These are phyloP conservation scores for Paramisgurnus dabryanus DNA, from an alignment of 2,113 vertebrate genomes.

Conservation along the genomic window DNA sequence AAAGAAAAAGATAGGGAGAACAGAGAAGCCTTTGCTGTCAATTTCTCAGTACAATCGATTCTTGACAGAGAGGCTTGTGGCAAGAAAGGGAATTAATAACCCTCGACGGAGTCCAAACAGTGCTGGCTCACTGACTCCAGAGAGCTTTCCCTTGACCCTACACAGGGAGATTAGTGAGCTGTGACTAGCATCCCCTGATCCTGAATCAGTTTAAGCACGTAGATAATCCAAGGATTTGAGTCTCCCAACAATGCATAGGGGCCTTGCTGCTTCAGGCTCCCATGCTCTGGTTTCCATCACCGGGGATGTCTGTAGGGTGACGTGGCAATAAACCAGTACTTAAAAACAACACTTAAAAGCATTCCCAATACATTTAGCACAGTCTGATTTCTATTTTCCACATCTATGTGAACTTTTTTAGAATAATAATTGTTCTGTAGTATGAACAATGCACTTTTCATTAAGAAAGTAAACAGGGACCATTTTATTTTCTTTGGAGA, in stretches of 20 bases:
- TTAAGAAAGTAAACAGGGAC: not conserved
- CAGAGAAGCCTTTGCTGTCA: conserved; percentile 33
- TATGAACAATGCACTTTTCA: too few relatives aligned
- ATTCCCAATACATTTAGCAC: not conserved
- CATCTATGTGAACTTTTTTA: not conserved
- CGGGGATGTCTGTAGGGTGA: conserved; percentile 25
- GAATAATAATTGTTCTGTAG: not conserved
- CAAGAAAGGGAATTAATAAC: conserved; percentile 56
- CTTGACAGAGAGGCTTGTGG: conserved; percentile 47
- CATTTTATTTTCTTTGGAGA: not conserved
- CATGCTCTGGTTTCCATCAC: conserved; percentile 25
- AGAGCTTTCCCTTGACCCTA: conserved; percentile 49
- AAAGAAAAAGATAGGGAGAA: conserved; percentile 23
- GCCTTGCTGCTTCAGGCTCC: conserved; percentile 23
- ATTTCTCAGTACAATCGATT: conserved; percentile 54
- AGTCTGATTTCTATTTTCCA: not conserved
- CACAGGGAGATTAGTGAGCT: conserved; percentile 54
- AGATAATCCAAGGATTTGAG: conserved; percentile 56
- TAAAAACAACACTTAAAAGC: conserved; percentile 17
- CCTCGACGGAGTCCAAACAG: conserved; percentile 48
- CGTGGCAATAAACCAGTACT: not conserved
- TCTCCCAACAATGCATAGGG: conserved; percentile 42
- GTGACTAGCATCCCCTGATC: conserved; percentile 49
- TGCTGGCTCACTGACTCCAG: conserved; percentile 45
- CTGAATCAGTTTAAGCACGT: conserved; percentile 47